Evolutionary conservation across 2,113 vertebrate species (phyloP).

Genomic region (Ifrita kowaldi): DNA sequence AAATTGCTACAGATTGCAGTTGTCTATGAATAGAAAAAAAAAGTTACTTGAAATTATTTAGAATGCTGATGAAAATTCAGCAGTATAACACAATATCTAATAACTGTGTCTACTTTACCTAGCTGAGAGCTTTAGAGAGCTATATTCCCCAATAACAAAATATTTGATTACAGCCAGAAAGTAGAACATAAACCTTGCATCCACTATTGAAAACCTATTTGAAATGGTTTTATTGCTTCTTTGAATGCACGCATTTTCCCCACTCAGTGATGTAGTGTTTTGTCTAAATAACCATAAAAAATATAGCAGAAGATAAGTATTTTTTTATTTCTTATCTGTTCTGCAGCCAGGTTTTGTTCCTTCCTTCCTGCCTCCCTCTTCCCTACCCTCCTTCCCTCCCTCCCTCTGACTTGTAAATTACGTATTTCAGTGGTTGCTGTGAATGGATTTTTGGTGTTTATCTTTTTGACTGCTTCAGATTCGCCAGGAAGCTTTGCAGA

Average conservation of each 20-base stretch:
- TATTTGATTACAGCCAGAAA: background rate
- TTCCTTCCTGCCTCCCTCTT: background rate
- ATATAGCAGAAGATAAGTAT: background rate
- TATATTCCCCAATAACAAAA: background rate
- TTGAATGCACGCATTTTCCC: background rate
- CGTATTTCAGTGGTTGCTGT: background rate
- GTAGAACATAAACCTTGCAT: background rate
- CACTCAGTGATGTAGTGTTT: background rate
- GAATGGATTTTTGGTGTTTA: background rate
- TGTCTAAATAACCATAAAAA: background rate
- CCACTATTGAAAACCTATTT: background rate
- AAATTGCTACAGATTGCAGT: background rate
- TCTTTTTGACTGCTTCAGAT: constrained; percentile 71
- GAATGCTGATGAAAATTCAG: background rate
- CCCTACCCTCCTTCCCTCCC: background rate
- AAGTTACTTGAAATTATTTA: background rate
- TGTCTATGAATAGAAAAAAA: background rate
- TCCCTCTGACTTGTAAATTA: background rate
- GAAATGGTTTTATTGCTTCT: background rate
- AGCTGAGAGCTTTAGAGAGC: background rate
- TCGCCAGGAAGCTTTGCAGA: constrained; percentile 85
- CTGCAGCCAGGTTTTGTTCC: background rate
- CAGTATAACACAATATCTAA: background rate
- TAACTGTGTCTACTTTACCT: background rate
- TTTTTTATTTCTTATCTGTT: background rate